Percentiles rank a stretch among this genome's conserved stretches.
phyloP scores from a whole-genome alignment of 1,140 invertebrate genomes.

The Saxidomus purpurata region DNA sequence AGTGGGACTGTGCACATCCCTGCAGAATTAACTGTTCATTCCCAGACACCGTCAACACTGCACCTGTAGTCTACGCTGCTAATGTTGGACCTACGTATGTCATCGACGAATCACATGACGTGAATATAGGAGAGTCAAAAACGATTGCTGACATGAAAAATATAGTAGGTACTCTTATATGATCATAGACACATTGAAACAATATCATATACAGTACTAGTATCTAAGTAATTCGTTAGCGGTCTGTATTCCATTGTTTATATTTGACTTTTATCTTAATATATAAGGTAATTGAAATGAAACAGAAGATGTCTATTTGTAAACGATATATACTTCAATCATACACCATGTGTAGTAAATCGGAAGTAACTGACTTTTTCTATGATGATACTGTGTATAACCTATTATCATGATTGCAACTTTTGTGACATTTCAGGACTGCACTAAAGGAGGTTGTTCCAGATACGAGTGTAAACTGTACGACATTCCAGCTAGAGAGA shows the following conservation, averaged over 20 bases:
- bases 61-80: constrained; percentile 1
- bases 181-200: too few species aligned
- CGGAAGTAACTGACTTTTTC: too few species aligned
- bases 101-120: neutral
- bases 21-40: constrained; percentile 37
- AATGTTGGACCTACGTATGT: constrained; percentile 43
- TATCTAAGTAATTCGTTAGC: too few species aligned
- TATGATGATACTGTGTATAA: too few species aligned
- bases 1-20: constrained; percentile 54
- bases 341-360: too few species aligned
- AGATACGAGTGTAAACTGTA: constrained; percentile 52
- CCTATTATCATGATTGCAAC: too few species aligned
- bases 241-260: too few species aligned
- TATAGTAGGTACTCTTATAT: constrained; percentile 25
- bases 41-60: neutral
- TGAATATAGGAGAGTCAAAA: constrained; percentile 48
- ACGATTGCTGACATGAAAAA: constrained; percentile 25
- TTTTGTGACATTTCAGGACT: constrained; percentile 35
- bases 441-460: constrained; percentile 42
- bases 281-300: too few species aligned
- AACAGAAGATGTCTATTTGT: too few species aligned
- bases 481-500: constrained; percentile 49
- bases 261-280: too few species aligned
- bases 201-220: too few species aligned
- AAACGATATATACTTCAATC: too few species aligned